Evolutionary conservation across 1,140 invertebrate species (phyloP), one percentile per base, ranked within the genome.

Genomic region (Spodoptera litura): DNA sequence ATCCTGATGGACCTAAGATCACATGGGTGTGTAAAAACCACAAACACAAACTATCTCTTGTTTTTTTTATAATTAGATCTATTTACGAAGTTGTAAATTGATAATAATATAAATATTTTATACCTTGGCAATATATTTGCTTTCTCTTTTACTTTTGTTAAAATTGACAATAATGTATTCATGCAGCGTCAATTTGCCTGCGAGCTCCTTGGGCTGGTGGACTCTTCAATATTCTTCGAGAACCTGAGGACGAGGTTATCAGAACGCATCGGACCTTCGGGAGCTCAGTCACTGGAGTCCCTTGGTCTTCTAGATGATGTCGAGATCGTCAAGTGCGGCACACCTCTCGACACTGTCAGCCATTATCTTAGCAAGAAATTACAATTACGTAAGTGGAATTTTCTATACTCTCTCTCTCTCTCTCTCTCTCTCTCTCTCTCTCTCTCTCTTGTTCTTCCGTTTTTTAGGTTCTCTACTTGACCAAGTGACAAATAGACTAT

Each of bases 1-100:
- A 99, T 94, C 97, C 98, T 0, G 97, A 97, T 85, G 99, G 99
- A 73, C 99, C 99, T 2, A 98, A 99, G 79, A 97, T 99, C 5
- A 99, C 99, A 5, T 99, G 99, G 99, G 97, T 98, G 4, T 31
- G 31, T 31, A 31, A 31, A 31, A 2, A 2, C 31, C 3, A 31
- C 31, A 4, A 31, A 31, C 31, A 31, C 31, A 31, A 31, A 31
- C 4, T 31, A 3, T 31, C 0, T 31, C 0, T 31, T 31, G 31
- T 31, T 27, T 70, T 20, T 51, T 73, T n/a, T n/a, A n/a, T n/a
- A n/a, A n/a, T n/a, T n/a, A n/a, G n/a, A n/a, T n/a, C n/a, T n/a
- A n/a, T n/a, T n/a, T n/a, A n/a, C n/a, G n/a, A n/a, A n/a, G n/a
- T n/a, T n/a, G n/a, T n/a, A n/a, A n/a, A n/a, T n/a, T n/a, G n/a